phyloP scores from a whole-genome alignment of 2,113 vertebrate species.

The Egretta garzetta region DNA sequence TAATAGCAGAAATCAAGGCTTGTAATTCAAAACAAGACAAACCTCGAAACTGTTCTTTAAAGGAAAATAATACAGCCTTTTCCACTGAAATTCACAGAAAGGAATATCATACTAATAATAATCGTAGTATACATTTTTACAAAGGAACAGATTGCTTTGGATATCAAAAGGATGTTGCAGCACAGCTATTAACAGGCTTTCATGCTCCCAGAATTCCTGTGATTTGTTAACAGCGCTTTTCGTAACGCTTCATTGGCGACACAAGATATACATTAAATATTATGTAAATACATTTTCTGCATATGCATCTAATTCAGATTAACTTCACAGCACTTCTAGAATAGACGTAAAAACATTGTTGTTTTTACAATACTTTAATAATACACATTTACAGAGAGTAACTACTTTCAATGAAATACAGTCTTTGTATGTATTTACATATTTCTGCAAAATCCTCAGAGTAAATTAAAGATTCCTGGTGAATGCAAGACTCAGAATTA shows the following conservation, averaged over 20 bases:
- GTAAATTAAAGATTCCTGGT: constrained; percentile 20
- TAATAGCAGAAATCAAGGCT: constrained; percentile 73
- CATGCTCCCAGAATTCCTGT: constrained; percentile 12
- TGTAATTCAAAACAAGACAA: constrained; percentile 71
- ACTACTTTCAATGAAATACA: constrained; percentile 46
- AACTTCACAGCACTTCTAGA: constrained; percentile 10
- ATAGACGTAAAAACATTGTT: not conserved
- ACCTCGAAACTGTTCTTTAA: constrained; percentile 53
- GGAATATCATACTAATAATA: not conserved
- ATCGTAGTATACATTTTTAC: constrained; percentile 27
- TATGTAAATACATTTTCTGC: constrained; percentile 39
- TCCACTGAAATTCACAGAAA: constrained; percentile 47
- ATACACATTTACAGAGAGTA: constrained; percentile 37
- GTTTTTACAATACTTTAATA: constrained; percentile 52
- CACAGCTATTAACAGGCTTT: constrained; percentile 28
- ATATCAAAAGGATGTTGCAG: constrained; percentile 12
- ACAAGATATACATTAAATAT: constrained; percentile 22
- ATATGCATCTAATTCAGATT: constrained; percentile 3
- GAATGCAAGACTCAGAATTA: constrained; percentile 39
- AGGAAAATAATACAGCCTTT: constrained; percentile 53
- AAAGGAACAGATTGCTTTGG: constrained; percentile 37
- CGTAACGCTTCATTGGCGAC: constrained; percentile 37
- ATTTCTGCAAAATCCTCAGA: constrained; percentile 48
- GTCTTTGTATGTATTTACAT: constrained; percentile 36
- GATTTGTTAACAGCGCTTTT: not conserved